Evolutionary conservation across 2,888 invertebrate genomes (phyloP), one percentile per base, ranked within the genome.

Genomic region (Tetragonula carbonaria): DNA sequence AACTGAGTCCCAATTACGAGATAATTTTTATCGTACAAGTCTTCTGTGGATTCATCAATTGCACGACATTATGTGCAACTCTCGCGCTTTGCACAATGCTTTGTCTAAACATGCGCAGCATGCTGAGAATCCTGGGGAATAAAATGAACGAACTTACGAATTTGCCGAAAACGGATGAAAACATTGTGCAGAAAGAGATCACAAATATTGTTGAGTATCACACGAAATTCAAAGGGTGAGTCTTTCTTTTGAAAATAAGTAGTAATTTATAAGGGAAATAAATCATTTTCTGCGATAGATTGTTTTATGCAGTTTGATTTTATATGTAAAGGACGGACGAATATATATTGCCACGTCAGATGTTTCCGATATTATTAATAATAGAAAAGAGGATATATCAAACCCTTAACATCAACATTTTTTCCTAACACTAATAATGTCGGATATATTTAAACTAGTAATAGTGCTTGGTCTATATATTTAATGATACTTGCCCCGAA

Each of bases 21-120:
- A 85, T 92, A 2, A 78, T 92, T 2, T 91, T 90, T 28, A n/a
- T n/a, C n/a, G n/a, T n/a, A n/a, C 92, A 93, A 38, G 83, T 89
- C 62, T 55, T 91, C 1, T 84, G 88, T 14, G 91, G 91, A 0
- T 78, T 91, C 14, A 65, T 91, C 2, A 87, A 86, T 63, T 90
- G 89, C 38, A 85, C 91, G 2, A 78, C 91, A 18, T 84, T 86
- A 0, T 78, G 80, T 3, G 89, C 90, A 0, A 83, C 84, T 0
- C 91, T 90, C 59, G 89, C 91, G 8, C 55, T 92, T 3, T 89
- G 88, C 0, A 89, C 91, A 0, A 73, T 90, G 8, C 87, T 90
- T 51, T 87, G 90, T 5, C 87, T 92, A 81, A 93, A 93, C 53
- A 85, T 88, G 6, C 91, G 91, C 23, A 91, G 91, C 23, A 90